phyloP scores from a whole-genome alignment of 2,888 invertebrate genomes.

The Cyclophora albipunctata region DNA sequence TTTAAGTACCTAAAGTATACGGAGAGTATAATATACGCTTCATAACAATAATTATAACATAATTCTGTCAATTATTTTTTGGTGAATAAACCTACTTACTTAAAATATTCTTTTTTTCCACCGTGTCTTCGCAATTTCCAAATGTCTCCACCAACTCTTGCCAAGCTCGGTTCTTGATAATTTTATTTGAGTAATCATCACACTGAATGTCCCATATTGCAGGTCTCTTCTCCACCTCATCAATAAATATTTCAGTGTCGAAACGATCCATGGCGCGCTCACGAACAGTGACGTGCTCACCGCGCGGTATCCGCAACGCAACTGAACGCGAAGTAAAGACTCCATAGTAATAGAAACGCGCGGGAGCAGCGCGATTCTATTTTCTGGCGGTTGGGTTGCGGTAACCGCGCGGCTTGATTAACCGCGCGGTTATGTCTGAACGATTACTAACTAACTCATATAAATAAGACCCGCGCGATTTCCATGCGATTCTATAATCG shows the following conservation, averaged over 20 bases:
- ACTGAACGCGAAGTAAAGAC: slow-evolving; percentile 21
- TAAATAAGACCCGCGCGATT: slow-evolving; percentile 15
- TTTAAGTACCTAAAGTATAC: slow-evolving; percentile 14
- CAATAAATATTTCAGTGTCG: slow-evolving; percentile 22
- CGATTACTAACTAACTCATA: slow-evolving; percentile 15
- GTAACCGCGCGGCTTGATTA: slow-evolving; percentile 11
- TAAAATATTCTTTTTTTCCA: slow-evolving; percentile 16
- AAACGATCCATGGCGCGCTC: slow-evolving; percentile 18
- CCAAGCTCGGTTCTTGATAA: slow-evolving; percentile 18
- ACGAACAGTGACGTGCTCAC: slow-evolving; percentile 13
- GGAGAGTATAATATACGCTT: slow-evolving; percentile 18
- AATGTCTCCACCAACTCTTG: slow-evolving; percentile 19
- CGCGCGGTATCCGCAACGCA: slow-evolving; percentile 21
- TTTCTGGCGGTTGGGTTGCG: slow-evolving; percentile 13
- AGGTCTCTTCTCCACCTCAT: slow-evolving; percentile 20
- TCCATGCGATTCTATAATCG: slow-evolving; percentile 15
- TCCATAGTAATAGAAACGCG: slow-evolving; percentile 19
- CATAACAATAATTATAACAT: slow-evolving; percentile 11
- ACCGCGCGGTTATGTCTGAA: slow-evolving; percentile 9
- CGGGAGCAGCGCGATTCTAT: slow-evolving; percentile 10
- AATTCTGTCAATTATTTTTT: slow-evolving; percentile 12
- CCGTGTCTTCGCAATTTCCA: slow-evolving; percentile 12
- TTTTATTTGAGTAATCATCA: slow-evolving; percentile 21
- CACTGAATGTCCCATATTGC: slow-evolving; percentile 21
- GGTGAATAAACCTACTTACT: slow-evolving; percentile 15